phyloP scores from a whole-genome alignment of 64 coral and sea anemone genomes.

The Astreopora myriophthalma region DNA sequence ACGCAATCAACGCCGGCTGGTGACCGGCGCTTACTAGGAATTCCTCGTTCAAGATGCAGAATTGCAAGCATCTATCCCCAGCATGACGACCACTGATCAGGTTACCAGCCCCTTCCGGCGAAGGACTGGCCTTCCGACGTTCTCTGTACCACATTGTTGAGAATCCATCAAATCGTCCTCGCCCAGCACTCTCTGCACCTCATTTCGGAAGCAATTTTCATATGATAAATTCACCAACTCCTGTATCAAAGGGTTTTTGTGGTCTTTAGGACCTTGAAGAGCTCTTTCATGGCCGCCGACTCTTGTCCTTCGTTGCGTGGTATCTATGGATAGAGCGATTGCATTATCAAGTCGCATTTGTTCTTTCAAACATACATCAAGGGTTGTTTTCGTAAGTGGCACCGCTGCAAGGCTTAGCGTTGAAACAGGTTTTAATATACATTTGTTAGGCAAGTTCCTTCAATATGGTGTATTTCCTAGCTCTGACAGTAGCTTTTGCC shows the following conservation, averaged over 20 bases:
- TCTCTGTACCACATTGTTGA: background rate
- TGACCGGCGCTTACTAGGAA: conserved; percentile 71
- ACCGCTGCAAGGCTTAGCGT: no score
- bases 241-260: conserved; percentile 47
- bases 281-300: background rate
- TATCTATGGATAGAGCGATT: no score
- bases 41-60: conserved; percentile 60
- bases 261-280: conserved; percentile 47
- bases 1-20: conserved; percentile 69
- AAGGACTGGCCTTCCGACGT: conserved; percentile 10
- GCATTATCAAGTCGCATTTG: no score
- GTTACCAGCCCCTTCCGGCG: conserved; percentile 36
- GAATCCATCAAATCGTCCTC: background rate
- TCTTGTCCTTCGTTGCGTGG: no score
- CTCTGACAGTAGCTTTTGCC: no score
- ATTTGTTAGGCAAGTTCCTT: no score
- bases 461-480: no score
- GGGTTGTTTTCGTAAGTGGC: no score
- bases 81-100: conserved; percentile 11
- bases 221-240: conserved; percentile 12
- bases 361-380: no score
- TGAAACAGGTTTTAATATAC: no score
- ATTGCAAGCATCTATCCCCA: conserved; percentile 43
- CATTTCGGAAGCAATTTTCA: background rate
- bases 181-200: background rate